These are phyloP conservation scores for Coremacera marginata DNA, from an alignment of 2,888 invertebrate genomes.

Conservation along the genomic window DNA sequence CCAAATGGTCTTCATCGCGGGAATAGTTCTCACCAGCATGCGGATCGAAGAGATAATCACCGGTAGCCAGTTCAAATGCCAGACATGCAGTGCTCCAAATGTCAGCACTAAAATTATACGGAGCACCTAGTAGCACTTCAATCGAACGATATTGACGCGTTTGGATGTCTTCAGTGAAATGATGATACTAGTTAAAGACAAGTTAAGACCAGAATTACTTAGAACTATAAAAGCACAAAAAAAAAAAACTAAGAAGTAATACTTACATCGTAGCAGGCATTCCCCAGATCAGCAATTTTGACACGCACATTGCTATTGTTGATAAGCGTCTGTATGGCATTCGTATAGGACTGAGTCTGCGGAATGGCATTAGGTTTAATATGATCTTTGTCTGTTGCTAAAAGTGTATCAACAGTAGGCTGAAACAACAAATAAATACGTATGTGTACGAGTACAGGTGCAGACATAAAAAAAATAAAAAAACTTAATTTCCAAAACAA, in stretches of 20 bases:
- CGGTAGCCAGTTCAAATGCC: constrained; percentile 89
- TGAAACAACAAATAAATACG: constrained; percentile 10
- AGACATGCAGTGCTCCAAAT: constrained; percentile 90
- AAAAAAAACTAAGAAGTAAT: background rate
- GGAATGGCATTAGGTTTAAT: constrained; percentile 63
- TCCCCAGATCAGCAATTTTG: constrained; percentile 88
- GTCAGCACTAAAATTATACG: constrained; percentile 84
- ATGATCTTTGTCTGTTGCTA: constrained; percentile 26
- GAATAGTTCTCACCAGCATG: constrained; percentile 81
- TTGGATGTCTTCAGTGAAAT: constrained; percentile 87
- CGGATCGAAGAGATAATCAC: constrained; percentile 88
- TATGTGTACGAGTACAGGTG: constrained; percentile 3
- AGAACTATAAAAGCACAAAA: background rate
- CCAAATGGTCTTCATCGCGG: constrained; percentile 86
- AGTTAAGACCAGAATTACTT: background rate
- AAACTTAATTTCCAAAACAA: no score
- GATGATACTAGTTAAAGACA: constrained; percentile 72
- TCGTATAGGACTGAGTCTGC: constrained; percentile 66
- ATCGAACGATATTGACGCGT: constrained; percentile 85
- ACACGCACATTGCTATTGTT: constrained; percentile 74
- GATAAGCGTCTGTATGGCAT: constrained; percentile 68
- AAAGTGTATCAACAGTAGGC: constrained; percentile 18
- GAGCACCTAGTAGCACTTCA: constrained; percentile 80
- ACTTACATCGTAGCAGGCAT: constrained; percentile 83
- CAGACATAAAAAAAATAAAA: background rate